These are phyloP conservation scores for Gymnodraco acuticeps DNA, from an alignment of 2,797 vertebrate genomes.

Conservation along the genomic window DNA sequence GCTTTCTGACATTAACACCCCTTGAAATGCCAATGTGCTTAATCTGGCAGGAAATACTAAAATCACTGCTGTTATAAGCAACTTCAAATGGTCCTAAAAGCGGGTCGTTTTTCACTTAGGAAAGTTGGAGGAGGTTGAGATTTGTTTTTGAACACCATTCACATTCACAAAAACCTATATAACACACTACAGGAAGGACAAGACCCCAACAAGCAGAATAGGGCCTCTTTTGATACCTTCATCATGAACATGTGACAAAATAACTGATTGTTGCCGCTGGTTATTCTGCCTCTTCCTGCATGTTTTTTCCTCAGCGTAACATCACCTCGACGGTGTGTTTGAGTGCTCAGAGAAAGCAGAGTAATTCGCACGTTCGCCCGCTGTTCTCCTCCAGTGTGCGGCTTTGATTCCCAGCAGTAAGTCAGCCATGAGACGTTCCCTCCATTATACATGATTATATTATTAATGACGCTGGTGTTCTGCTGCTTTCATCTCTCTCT, in stretches of 20 bases:
- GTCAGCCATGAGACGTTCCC: constrained; percentile 54
- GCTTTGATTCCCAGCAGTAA: constrained; percentile 54
- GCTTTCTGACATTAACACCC: constrained; percentile 5
- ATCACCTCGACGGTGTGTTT: background rate
- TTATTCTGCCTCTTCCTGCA: background rate
- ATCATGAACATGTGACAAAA: background rate
- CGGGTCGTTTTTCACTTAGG: no score
- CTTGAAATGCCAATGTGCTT: background rate
- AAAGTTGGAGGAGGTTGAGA: no score
- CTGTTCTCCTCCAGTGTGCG: constrained; percentile 22
- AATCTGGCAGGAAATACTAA: background rate
- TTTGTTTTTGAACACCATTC: no score
- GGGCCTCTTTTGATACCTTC: no score
- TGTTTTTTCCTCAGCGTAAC: background rate
- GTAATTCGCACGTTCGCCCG: constrained; percentile 12
- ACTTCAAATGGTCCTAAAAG: no score
- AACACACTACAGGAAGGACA: no score
- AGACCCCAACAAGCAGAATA: no score
- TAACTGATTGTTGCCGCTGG: background rate
- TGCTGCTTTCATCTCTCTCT: constrained; percentile 69
- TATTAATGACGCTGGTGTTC: constrained; percentile 68
- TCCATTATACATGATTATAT: constrained; percentile 79
- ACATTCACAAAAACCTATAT: no score
- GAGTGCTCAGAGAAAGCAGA: background rate
- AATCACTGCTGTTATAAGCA: background rate